Percentiles rank a stretch among this genome's conserved stretches.
These are phyloP conservation scores for Anseranas semipalmata DNA, from an alignment of 2,113 vertebrate genomes.

Conservation along the genomic window DNA sequence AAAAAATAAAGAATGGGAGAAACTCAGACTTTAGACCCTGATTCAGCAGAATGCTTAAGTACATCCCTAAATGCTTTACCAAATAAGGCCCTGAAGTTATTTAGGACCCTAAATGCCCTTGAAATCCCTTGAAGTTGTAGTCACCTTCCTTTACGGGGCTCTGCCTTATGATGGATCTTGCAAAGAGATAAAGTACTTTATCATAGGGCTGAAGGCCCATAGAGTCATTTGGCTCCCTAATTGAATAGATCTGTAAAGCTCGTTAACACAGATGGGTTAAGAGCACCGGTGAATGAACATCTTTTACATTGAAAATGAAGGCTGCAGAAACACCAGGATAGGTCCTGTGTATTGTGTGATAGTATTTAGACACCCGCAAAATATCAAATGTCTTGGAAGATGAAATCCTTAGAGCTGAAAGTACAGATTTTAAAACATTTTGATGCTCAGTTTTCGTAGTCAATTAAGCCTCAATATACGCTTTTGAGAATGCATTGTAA, in stretches of 20 bases:
- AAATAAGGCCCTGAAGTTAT: not conserved
- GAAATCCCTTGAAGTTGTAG: not conserved
- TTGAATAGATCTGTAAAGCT: not conserved
- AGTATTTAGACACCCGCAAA: not conserved
- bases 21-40: not conserved
- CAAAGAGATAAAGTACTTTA: constrained; percentile 3
- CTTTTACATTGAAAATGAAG: not conserved
- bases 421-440: not conserved
- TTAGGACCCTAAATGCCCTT: not conserved
- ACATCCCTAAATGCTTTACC: not conserved
- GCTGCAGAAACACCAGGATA: not conserved
- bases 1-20: not conserved
- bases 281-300: not conserved
- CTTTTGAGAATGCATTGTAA: not conserved
- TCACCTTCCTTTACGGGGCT: not conserved
- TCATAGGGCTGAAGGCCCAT: not conserved
- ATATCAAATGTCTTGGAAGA: not conserved
- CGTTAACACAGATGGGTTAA: not conserved
- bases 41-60: not conserved
- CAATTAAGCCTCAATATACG: not conserved
- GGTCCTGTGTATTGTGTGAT: not conserved
- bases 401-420: not conserved
- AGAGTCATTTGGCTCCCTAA: not conserved
- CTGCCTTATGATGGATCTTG: not conserved
- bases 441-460: not conserved